Evolutionary conservation across 2,888 invertebrate species (phyloP), one percentile per base, ranked within the genome.

Genomic region (Cetonia aurata): DNA sequence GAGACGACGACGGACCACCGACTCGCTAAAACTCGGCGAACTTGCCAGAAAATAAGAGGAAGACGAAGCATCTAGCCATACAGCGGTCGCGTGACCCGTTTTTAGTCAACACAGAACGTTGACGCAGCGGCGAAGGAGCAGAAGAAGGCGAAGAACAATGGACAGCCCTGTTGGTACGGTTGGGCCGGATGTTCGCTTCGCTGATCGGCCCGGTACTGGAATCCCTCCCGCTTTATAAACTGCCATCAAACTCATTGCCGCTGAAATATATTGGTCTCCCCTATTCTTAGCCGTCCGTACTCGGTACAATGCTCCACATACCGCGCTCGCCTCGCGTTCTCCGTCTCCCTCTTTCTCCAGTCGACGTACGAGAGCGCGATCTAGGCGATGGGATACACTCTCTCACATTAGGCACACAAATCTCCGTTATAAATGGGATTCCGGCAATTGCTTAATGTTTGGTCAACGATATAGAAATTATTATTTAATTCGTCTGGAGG

Each of bases 381-480:
- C 57, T 37, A 57, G 37, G 37, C 57, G 57, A 41, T 41, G 17
- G 41, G 56, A 17, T 41, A 57, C 41, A 19, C 48, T 48, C 48
- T 48, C 12, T 48, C 17, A 17, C 48, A 10, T 48, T 48, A 48
- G 4, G 17, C 41, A 66, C 75, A 74, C 75, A 75, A 75, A 75
- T 75, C 74, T 75, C 77, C 75, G 74, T 77, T 76, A 77, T 79
- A 76, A 77, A 79, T 79, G 78, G 77, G 77, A 78, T 77, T 78
- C 76, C 77, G 75, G 75, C 77, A 77, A 79, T 78, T 78, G 80
- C 79, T 78, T 78, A 79, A 79, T 79, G 80, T 80, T 80, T 78
- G 80, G 79, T 77, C 80, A 80, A 79, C 78, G 79, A 80, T 80
- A 80, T 78, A 80, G 80, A 81, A 80, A 80, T 80, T 80, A 81